A percentile compares a stretch with the other conserved stretches of the same genome.
phyloP scores from a whole-genome alignment of 2,797 vertebrate genomes.

The Alouatta caraya region DNA sequence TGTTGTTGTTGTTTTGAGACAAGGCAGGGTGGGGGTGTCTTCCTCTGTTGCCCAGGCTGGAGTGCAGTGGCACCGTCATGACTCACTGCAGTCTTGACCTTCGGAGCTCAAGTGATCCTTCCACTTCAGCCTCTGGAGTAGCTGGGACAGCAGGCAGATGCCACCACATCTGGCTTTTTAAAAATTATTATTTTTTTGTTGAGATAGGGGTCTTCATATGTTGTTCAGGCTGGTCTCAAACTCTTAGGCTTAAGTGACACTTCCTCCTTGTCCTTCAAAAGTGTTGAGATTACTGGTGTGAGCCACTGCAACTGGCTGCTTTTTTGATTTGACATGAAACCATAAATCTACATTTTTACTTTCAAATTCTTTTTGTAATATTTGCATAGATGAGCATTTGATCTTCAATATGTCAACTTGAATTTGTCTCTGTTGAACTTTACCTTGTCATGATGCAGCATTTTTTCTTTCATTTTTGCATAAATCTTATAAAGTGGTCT shows the following conservation, averaged over 20 bases:
- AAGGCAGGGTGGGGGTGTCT: too few species aligned
- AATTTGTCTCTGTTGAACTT: conserved; percentile 33
- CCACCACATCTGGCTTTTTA: too few species aligned
- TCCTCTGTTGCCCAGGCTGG: too few species aligned
- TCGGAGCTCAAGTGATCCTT: too few species aligned
- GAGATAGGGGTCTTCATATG: neutral
- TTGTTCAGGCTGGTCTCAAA: neutral
- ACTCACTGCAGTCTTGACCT: too few species aligned
- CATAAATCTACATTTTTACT: neutral
- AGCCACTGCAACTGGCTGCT: neutral
- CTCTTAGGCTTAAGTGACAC: neutral
- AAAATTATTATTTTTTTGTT: neutral
- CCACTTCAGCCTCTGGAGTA: too few species aligned
- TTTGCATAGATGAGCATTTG: neutral
- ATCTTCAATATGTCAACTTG: neutral
- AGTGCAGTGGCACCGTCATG: too few species aligned
- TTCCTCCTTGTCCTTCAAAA: neutral
- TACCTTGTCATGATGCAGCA: neutral
- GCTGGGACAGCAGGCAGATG: too few species aligned
- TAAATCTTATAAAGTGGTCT: neutral
- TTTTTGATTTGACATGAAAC: neutral
- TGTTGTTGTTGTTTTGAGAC: too few species aligned
- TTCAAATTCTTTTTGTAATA: neutral
- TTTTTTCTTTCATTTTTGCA: neutral
- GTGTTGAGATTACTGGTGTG: neutral